Evolutionary conservation across 1,140 invertebrate genomes (phyloP).

Genomic region (Drosophila sp.): DNA sequence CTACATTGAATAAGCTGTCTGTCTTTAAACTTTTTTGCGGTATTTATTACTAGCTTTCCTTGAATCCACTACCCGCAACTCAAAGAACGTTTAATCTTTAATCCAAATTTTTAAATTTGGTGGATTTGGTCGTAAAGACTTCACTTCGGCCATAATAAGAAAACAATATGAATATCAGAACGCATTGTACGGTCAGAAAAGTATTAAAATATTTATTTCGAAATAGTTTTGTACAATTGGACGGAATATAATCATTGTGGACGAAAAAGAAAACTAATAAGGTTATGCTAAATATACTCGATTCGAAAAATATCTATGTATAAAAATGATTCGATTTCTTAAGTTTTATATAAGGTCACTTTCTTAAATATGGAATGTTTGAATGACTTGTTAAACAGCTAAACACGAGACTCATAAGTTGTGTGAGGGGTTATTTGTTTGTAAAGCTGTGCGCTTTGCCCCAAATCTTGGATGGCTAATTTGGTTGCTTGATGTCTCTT

Average conservation of each 20-base stretch:
- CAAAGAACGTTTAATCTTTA: too few species aligned
- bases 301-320: conserved; percentile 43
- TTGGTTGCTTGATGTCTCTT: conserved; percentile 26
- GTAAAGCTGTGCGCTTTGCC: conserved; percentile 55
- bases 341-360: conserved; percentile 77
- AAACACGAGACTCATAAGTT: conserved; percentile 60
- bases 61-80: too few species aligned
- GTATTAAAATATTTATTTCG: conserved; percentile 30
- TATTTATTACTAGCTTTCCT: too few species aligned
- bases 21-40: too few species aligned
- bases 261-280: conserved; percentile 47
- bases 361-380: conserved; percentile 66
- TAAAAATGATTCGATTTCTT: conserved; percentile 57
- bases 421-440: conserved; percentile 17
- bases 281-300: conserved; percentile 31
- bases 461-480: conserved; percentile 44
- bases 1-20: too few species aligned
- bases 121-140: too few species aligned
- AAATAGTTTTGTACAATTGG: conserved; percentile 37
- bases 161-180: too few species aligned
- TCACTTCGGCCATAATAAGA: too few species aligned
- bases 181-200: conserved; percentile 11
- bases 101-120: too few species aligned
- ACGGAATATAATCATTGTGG: conserved; percentile 43
- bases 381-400: conserved; percentile 41